Percentiles rank a stretch among this genome's conserved stretches.
phyloP scores from a whole-genome alignment of 2,888 invertebrate genomes.

The Trilocha varians region DNA sequence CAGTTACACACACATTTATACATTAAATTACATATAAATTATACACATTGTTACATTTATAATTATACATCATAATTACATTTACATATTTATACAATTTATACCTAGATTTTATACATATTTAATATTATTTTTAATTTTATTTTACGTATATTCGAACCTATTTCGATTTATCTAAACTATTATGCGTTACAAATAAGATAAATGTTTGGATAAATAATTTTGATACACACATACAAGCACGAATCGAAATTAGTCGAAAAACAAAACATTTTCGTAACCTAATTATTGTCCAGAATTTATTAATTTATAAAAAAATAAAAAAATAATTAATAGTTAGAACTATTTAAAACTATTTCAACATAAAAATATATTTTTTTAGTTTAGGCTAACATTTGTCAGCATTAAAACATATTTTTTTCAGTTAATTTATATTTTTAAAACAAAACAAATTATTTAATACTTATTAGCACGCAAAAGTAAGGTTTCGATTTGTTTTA shows the following conservation, averaged over 20 bases:
- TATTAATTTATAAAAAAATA: slow-evolving; percentile 14
- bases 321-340: background rate
- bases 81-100: background rate
- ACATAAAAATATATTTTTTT: too few species aligned
- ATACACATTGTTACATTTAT: background rate
- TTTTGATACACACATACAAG: background rate
- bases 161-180: background rate
- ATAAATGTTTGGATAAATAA: background rate
- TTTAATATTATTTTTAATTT: too few species aligned
- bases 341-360: background rate
- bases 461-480: too few species aligned
- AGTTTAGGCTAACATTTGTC: too few species aligned
- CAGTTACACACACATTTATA: slow-evolving; percentile 45
- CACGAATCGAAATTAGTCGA: slow-evolving; percentile 5
- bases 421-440: too few species aligned
- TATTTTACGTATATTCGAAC: background rate
- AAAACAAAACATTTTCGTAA: slow-evolving; percentile 28
- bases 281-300: slow-evolving; percentile 66
- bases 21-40: slow-evolving; percentile 18
- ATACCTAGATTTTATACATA: too few species aligned
- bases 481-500: too few species aligned
- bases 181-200: background rate
- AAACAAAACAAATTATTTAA: too few species aligned
- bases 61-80: background rate
- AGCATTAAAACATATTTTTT: too few species aligned